Evolutionary conservation across 2,113 vertebrate species (phyloP), one percentile per base, ranked within the genome.

Genomic region (Rattus rattus): DNA sequence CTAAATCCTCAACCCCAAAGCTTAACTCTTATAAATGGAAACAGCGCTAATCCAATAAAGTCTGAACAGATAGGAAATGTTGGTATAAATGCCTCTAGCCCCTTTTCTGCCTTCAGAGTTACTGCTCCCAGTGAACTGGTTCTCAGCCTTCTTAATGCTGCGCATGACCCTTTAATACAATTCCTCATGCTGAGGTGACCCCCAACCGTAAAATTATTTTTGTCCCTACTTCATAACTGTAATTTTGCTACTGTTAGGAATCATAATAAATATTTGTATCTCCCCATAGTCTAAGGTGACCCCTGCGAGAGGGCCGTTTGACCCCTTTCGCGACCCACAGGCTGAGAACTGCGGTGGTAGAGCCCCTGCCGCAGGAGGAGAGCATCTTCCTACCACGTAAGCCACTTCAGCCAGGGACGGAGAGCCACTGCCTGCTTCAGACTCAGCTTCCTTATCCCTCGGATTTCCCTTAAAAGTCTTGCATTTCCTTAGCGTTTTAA

Each of bases 21-120:
- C 94, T 90, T 77, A 24, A 54, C n/a, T 91, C 28, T 88, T 77
- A 47, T 65, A 84, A 84, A 7, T 19, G 28, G 75, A 94, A 88
- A 80, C 7, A 81, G 0, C 70, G 12, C 39, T 33, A 56, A 59
- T 26, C 63, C 12, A 30, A 67, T 43, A 13, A 33, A 69, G 61
- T 19, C 47, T 17, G 22, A 77, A 43, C 30, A 49, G 80, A 54
- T 8, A 85, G 47, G 81, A 90, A 56, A 30, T 90, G 65, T 59
- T 63, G 11, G 36, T 43, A 65, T 24, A 47, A 26, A n/a, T 87
- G 30, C 33, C 20, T 33, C 84, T 39, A 73, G 87, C n/a, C 16
- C n/a, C 75, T 92, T 47, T 1, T 30, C 28, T 10, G 47, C 20
- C 47, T 77, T 72, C 63, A 92, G 69, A 92, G 94, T 83, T 59